Evolutionary conservation across 1,140 invertebrate genomes (phyloP).

Genomic region (Anadara kagoshimensis): DNA sequence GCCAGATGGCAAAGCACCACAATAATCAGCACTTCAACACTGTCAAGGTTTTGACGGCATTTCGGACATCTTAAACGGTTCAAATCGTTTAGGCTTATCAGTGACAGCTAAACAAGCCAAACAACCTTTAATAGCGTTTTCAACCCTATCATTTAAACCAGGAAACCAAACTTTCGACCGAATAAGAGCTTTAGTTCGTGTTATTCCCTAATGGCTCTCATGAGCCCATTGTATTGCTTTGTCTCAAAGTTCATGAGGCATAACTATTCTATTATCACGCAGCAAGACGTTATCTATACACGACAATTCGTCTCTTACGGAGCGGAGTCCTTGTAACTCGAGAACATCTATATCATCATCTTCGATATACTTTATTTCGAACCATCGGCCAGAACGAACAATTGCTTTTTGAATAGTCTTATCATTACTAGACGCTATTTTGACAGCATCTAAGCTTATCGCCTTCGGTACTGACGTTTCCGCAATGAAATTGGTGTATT

Average conservation of each 20-base stretch:
- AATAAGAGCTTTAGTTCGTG: conserved; percentile 32
- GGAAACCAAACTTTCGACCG: conserved; percentile 39
- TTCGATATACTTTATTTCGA: neutral
- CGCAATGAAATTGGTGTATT: conserved; percentile 2
- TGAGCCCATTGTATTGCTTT: conserved; percentile 35
- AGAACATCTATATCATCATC: conserved; percentile 9
- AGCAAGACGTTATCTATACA: conserved; percentile 26
- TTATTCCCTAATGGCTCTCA: conserved; percentile 39
- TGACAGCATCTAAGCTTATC: conserved; percentile 4
- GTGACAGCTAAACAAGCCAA: conserved; percentile 30
- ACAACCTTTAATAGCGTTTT: conserved; percentile 30
- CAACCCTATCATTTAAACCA: conserved; percentile 30
- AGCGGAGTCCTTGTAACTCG: conserved; percentile 5
- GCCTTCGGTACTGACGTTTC: neutral
- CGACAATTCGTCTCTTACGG: conserved; percentile 1
- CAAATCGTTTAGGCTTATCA: no score
- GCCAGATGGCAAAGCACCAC: conserved; percentile 47
- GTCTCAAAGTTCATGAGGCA: conserved; percentile 21
- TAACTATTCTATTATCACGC: conserved; percentile 19
- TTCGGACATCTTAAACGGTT: conserved; percentile 50
- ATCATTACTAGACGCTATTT: neutral
- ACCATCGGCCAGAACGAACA: conserved; percentile 1
- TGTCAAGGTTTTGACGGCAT: conserved; percentile 47
- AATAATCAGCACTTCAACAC: conserved; percentile 55
- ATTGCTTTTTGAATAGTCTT: conserved; percentile 25